Evolutionary conservation across 53 echinoderm and acorn worm species (phyloP).

Genomic region (Crossaster papposus): DNA sequence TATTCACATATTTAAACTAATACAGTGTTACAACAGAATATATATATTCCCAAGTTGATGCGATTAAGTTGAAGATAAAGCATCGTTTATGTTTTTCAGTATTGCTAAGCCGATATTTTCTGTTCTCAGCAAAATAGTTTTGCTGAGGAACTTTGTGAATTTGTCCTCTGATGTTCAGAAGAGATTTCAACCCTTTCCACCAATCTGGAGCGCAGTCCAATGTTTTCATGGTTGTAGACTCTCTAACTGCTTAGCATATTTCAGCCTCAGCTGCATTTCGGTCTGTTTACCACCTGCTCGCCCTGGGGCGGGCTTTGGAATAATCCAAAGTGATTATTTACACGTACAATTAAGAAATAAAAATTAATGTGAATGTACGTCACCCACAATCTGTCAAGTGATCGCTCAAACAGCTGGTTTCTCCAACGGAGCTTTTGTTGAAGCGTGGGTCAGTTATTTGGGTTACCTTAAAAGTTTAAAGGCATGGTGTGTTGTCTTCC

Average conservation of each 20-base stretch:
- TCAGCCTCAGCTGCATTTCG: slow-evolving; percentile 7
- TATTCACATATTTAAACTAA: no score
- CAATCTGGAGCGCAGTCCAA: no score
- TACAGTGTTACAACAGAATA: no score
- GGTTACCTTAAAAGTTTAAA: neutral
- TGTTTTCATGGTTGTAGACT: slow-evolving; percentile 18
- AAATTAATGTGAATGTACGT: slow-evolving; percentile 49
- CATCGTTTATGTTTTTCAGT: no score
- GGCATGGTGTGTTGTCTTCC: no score
- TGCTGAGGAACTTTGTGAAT: no score
- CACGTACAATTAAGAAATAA: slow-evolving; percentile 43
- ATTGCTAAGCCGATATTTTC: no score
- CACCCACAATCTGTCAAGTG: slow-evolving; percentile 26
- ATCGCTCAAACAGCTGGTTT: slow-evolving; percentile 41
- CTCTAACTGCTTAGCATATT: neutral
- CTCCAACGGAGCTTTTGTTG: neutral
- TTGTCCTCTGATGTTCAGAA: no score
- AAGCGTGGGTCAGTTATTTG: slow-evolving; percentile 17
- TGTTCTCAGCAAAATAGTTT: no score
- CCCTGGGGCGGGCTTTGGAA: neutral
- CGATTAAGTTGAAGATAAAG: no score
- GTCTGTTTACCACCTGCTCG: slow-evolving; percentile 30
- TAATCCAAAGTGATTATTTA: slow-evolving; percentile 47
- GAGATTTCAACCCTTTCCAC: neutral
- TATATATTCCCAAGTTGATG: no score